Evolutionary conservation across 2,113 vertebrate genomes (phyloP).

Genomic region (Archocentrus centrarchus): DNA sequence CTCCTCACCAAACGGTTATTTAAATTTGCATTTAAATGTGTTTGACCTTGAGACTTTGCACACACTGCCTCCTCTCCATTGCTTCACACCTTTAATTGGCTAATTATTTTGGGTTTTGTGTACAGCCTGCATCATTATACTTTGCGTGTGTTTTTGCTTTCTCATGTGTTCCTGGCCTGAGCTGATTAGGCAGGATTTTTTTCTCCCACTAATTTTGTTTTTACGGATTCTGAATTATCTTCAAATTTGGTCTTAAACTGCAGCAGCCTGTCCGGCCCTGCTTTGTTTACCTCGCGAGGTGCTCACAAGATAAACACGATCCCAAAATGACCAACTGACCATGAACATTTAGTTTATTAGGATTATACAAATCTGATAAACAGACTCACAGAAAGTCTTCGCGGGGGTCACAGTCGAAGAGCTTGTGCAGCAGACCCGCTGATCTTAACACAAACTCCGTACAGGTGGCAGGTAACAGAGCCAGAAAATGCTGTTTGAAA

Average conservation of each 20-base stretch:
- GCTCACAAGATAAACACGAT: slow-evolving; percentile 14
- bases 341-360: background rate
- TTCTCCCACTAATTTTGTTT: slow-evolving; percentile 52
- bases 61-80: slow-evolving; percentile 69
- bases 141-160: slow-evolving; percentile 63
- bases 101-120: slow-evolving; percentile 80
- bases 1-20: slow-evolving; percentile 69
- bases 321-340: slow-evolving; percentile 23
- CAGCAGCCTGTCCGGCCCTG: background rate
- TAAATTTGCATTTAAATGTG: slow-evolving; percentile 82
- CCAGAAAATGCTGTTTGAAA: slow-evolving; percentile 25
- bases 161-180: slow-evolving; percentile 58
- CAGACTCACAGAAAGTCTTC: slow-evolving; percentile 11
- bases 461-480: slow-evolving; percentile 45
- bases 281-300: background rate
- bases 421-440: background rate
- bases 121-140: slow-evolving; percentile 71
- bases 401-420: background rate
- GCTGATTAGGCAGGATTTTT: slow-evolving; percentile 75
- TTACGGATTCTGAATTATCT: slow-evolving; percentile 32
- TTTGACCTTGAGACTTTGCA: slow-evolving; percentile 79
- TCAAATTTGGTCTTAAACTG: slow-evolving; percentile 17
- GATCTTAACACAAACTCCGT: slow-evolving; percentile 33
- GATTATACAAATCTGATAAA: slow-evolving; percentile 27
- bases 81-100: slow-evolving; percentile 82